Evolutionary conservation across 2,113 vertebrate species (phyloP).

Genomic region (Tyto alba): DNA sequence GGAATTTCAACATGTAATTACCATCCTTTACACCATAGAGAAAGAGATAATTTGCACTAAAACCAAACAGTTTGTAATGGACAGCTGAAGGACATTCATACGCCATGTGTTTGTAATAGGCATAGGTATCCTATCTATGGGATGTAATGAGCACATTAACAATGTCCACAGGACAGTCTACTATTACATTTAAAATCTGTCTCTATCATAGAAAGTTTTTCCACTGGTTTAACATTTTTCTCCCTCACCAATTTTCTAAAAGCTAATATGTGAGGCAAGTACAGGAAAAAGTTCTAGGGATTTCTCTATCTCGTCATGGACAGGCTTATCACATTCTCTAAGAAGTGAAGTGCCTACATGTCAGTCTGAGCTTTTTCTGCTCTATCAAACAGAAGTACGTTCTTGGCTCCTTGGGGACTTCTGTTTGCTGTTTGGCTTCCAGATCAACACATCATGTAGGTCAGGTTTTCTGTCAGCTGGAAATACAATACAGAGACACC

Average conservation of each 20-base stretch:
- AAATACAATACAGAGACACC: constrained; percentile 22
- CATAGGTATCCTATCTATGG: not conserved
- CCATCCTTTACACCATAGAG: not conserved
- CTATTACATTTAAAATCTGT: not conserved
- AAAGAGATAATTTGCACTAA: not conserved
- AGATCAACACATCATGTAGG: constrained; percentile 54
- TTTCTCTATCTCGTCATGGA: constrained; percentile 33
- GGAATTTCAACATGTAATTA: not conserved
- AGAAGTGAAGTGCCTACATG: constrained; percentile 1
- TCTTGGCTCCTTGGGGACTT: constrained; percentile 24
- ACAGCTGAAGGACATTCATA: not conserved
- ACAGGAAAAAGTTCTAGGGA: constrained; percentile 4
- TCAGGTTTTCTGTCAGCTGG: constrained; percentile 45
- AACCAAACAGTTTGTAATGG: not conserved
- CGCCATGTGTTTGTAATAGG: not conserved
- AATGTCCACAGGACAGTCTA: not conserved
- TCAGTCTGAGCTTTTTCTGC: constrained; percentile 36
- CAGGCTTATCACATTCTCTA: constrained; percentile 7
- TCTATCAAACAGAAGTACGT: constrained; percentile 42
- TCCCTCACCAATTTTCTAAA: constrained; percentile 22
- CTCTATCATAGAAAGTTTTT: constrained; percentile 12
- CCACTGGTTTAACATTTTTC: constrained; percentile 27
- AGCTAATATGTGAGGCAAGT: not conserved
- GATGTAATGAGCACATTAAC: not conserved
- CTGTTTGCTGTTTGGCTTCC: constrained; percentile 41